A percentile compares a stretch with the other conserved stretches of the same genome.
These are phyloP conservation scores for western clawed frog (Xenopus tropicalis) DNA, from an alignment of 2,113 vertebrate genomes.

Conservation along the genomic window DNA sequence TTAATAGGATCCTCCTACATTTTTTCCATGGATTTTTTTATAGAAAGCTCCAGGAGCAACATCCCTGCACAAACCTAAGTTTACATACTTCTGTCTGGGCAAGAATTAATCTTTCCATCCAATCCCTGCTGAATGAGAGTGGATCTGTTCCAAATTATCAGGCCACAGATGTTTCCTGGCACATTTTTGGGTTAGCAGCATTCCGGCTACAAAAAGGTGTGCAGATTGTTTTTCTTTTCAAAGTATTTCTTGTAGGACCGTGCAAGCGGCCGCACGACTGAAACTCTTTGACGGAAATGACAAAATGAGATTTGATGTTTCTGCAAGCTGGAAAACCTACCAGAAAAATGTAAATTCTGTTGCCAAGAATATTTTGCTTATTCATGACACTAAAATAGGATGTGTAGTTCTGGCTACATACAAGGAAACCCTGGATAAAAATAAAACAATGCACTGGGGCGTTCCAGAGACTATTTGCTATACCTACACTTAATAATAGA, in stretches of 20 bases:
- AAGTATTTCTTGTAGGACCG: background rate
- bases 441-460: too few relatives aligned
- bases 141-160: conserved; percentile 44
- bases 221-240: background rate
- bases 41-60: conserved; percentile 19
- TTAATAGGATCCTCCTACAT: background rate
- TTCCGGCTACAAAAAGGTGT: background rate
- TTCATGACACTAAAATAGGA: background rate
- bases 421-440: background rate
- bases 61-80: conserved; percentile 13
- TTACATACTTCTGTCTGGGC: conserved; percentile 35
- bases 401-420: background rate
- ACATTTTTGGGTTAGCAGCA: conserved; percentile 28
- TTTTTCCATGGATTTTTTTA: background rate
- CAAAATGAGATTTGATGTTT: background rate
- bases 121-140: conserved; percentile 25
- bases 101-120: conserved; percentile 29
- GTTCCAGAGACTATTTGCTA: too few relatives aligned
- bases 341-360: background rate
- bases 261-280: background rate
- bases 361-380: background rate
- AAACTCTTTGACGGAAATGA: background rate
- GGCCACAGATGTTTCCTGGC: conserved; percentile 37
- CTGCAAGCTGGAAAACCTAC: too few relatives aligned
- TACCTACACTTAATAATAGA: too few relatives aligned